These are phyloP conservation scores for Biston betularia DNA, from an alignment of 2,888 invertebrate genomes.

Conservation along the genomic window DNA sequence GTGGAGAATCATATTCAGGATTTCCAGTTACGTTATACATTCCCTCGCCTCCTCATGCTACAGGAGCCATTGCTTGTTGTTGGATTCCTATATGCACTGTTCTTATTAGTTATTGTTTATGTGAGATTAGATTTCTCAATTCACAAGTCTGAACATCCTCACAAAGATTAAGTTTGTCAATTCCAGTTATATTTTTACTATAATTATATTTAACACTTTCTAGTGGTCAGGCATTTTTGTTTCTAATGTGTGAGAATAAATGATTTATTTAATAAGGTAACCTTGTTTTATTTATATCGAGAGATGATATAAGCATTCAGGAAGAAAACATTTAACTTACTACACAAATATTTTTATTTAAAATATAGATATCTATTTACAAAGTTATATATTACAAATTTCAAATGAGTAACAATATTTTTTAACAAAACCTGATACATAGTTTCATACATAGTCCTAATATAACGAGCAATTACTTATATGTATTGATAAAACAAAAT, in stretches of 20 bases:
- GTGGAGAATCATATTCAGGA: conserved; percentile 99
- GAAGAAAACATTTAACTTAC: conserved; percentile 10
- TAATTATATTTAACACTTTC: conserved; percentile 55
- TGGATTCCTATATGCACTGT: conserved; percentile 94
- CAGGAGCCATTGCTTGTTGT: conserved; percentile 97
- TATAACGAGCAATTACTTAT: not conserved
- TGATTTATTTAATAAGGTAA: conserved; percentile 48
- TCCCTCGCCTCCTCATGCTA: conserved; percentile 93
- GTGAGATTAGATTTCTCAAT: conserved; percentile 98
- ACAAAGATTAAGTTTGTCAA: conserved; percentile 76
- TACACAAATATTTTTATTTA: conserved; percentile 16
- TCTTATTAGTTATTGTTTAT: conserved; percentile 96
- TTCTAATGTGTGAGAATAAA: conserved; percentile 63
- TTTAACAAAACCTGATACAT: conserved; percentile 20
- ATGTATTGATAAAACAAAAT: too few relatives aligned
- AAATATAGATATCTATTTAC: conserved; percentile 28
- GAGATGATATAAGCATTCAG: not conserved
- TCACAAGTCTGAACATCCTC: conserved; percentile 88
- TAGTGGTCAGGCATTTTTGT: conserved; percentile 64
- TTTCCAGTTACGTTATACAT: conserved; percentile 95
- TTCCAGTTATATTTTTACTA: conserved; percentile 44
- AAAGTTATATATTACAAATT: conserved; percentile 23
- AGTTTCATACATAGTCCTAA: not conserved
- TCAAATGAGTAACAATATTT: not conserved
- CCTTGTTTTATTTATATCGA: conserved; percentile 38